Percentiles rank a stretch among this genome's conserved stretches.
These are phyloP conservation scores for Marisa cornuarietis DNA, from an alignment of 1,140 invertebrate genomes.

Conservation along the genomic window DNA sequence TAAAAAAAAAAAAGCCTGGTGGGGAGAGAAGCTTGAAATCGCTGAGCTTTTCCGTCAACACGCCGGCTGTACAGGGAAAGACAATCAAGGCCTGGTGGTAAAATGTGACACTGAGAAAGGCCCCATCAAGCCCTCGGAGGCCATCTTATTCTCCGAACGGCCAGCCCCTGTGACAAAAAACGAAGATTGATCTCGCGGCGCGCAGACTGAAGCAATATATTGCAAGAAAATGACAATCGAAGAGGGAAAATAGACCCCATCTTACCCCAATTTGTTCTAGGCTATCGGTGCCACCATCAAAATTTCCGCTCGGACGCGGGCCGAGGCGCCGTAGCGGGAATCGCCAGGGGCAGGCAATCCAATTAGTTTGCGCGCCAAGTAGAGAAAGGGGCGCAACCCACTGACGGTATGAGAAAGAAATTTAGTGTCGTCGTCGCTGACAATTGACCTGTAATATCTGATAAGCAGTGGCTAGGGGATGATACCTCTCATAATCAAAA, in stretches of 20 bases:
- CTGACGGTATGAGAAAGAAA: slow-evolving; percentile 10
- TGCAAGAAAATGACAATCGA: slow-evolving; percentile 15
- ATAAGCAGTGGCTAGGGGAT: slow-evolving; percentile 24
- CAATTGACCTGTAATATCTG: slow-evolving; percentile 26
- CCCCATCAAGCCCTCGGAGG: slow-evolving; percentile 11
- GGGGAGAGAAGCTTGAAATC: neutral
- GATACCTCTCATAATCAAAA: slow-evolving; percentile 28
- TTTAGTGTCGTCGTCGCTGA: slow-evolving; percentile 27
- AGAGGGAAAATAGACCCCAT: slow-evolving; percentile 20
- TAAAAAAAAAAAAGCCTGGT: neutral
- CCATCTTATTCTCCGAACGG: neutral
- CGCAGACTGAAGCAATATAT: slow-evolving; percentile 24
- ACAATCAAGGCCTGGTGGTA: slow-evolving; percentile 19
- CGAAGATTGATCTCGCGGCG: slow-evolving; percentile 14
- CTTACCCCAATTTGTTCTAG: slow-evolving; percentile 27
- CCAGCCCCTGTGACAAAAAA: neutral
- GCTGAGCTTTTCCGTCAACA: neutral
- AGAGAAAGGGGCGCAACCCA: slow-evolving; percentile 10
- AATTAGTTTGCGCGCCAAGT: slow-evolving; percentile 21
- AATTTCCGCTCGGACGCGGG: slow-evolving; percentile 12
- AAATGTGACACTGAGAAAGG: slow-evolving; percentile 18
- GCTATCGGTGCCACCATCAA: slow-evolving; percentile 23
- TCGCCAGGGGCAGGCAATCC: slow-evolving; percentile 25
- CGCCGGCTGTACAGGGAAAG: neutral
- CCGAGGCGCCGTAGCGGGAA: neutral